Evolutionary conservation across 2,888 invertebrate genomes (phyloP).

Genomic region (Caenorhabditis becei): DNA sequence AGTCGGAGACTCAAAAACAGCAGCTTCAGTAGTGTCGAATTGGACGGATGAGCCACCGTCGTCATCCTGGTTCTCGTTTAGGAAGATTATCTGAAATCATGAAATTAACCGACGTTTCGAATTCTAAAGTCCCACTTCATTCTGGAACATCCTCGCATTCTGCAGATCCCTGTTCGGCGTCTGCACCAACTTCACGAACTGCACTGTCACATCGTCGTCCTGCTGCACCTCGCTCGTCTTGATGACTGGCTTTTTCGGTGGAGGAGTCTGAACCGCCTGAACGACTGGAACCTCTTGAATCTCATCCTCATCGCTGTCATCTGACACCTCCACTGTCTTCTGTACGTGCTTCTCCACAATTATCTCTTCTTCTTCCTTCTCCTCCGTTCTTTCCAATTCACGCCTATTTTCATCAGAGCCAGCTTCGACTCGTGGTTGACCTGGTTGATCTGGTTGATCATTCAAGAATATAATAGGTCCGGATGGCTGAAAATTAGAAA

Average conservation of each 20-base stretch:
- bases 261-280: neutral
- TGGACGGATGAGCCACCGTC: neutral
- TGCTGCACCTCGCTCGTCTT: conserved; percentile 3
- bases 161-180: conserved; percentile 27
- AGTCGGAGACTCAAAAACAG: conserved; percentile 32
- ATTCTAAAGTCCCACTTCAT: conserved; percentile 17
- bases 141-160: conserved; percentile 25
- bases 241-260: neutral
- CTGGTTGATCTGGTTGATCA: too few relatives aligned
- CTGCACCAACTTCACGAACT: conserved; percentile 31
- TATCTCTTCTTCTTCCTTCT: conserved; percentile 13
- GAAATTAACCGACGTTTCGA: neutral
- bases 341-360: conserved; percentile 28
- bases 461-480: conserved; percentile 16
- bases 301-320: conserved; percentile 23
- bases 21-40: neutral
- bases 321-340: neutral
- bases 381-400: neutral
- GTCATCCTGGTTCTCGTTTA: conserved; percentile 25
- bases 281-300: neutral
- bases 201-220: conserved; percentile 11
- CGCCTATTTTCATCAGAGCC: neutral
- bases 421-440: too few relatives aligned
- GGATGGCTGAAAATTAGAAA: neutral
- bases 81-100: conserved; percentile 40